Conservation (phyloP, 2,113 vertebrate species). For the Silurus meridionalis region DNA sequence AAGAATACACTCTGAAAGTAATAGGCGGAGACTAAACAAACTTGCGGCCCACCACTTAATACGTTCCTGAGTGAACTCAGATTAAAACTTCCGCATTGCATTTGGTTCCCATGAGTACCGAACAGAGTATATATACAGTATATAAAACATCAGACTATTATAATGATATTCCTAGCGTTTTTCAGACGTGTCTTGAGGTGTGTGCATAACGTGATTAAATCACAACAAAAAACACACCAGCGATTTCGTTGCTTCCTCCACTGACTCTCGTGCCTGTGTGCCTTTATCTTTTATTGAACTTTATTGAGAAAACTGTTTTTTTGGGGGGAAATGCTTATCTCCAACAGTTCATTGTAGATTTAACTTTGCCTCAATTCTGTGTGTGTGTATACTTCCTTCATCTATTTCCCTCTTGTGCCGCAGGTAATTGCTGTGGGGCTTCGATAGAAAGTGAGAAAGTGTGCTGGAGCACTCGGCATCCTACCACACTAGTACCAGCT, state of each 20-base stretch:
- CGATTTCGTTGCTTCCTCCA: neutral
- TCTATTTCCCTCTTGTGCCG: slow-evolving; percentile 12
- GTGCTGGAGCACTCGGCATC: neutral
- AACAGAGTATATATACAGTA: too few relatives aligned
- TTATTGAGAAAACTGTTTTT: slow-evolving; percentile 20
- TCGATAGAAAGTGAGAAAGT: slow-evolving; percentile 27
- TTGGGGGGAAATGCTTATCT: neutral
- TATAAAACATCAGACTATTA: too few relatives aligned
- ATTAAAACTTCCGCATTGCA: too few relatives aligned
- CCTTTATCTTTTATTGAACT: slow-evolving; percentile 19
- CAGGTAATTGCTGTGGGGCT: slow-evolving; percentile 26
- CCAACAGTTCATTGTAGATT: slow-evolving; percentile 10
- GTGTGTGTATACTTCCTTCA: neutral
- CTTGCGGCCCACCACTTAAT: too few relatives aligned
- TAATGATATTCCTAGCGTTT: neutral
- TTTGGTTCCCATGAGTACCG: too few relatives aligned
- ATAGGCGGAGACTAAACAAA: too few relatives aligned
- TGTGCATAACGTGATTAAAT: slow-evolving; percentile 6
- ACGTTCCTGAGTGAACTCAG: too few relatives aligned
- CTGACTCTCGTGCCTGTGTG: neutral
- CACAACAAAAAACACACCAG: neutral
- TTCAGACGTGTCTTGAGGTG: neutral
- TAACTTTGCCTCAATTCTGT: neutral
- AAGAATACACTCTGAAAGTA: too few relatives aligned
- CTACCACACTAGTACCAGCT: slow-evolving; percentile 1